Base-by-base conservation (phyloP, 2,888 invertebrate genomes). In the Cheilosia vernalis region DNA sequence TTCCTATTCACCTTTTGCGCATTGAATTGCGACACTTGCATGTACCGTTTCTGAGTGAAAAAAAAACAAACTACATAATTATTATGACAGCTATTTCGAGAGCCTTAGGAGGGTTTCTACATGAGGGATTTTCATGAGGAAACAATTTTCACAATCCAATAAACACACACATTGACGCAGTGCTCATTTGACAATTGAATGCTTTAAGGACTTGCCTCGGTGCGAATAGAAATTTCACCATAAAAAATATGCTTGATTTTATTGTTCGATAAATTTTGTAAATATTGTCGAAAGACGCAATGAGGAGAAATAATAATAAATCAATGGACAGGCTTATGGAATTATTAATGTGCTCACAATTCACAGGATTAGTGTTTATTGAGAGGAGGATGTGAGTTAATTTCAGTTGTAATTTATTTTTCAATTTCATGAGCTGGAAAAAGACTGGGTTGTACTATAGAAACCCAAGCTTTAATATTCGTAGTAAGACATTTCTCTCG, bases 81-180 rank as follows among this genome's bases (percentile, higher is more conserved):
- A 5, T 55, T 30, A 61, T 56, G 44, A 55, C 13, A 37, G 37
- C 37, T 37, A 13, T 66, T 66, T 47, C 42, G 27, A 66, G 53
- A 44, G 70, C 40, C 66, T 73, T 67, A 58, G 63, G 49, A 63
- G 30, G 69, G 69, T 84, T 74, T 73, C 44, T 53, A n/a, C 61
- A 73, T 83, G 73, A 64, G 27, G 15, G 58, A 42, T 5, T 63
- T 51, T 33, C 51, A 67, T 58, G 56, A 51, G 67, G 27, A 51
- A 56, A 56, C 27, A 27, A 74, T 51, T 63, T 69, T 61, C 42
- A 56, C 24, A 44, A 27, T 27, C 27, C 6, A 27, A 27, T 27
- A 27, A 5, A 6, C 24, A 51, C 37, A 19, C 44, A 27, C 47
- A 44, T 1, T 9, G 33, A 51, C 42, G 27, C 58, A 67, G 13